Percentiles rank a stretch among this genome's conserved stretches.
phyloP scores from a whole-genome alignment of 2,888 invertebrate genomes.

The Metopia argyrocephala region DNA sequence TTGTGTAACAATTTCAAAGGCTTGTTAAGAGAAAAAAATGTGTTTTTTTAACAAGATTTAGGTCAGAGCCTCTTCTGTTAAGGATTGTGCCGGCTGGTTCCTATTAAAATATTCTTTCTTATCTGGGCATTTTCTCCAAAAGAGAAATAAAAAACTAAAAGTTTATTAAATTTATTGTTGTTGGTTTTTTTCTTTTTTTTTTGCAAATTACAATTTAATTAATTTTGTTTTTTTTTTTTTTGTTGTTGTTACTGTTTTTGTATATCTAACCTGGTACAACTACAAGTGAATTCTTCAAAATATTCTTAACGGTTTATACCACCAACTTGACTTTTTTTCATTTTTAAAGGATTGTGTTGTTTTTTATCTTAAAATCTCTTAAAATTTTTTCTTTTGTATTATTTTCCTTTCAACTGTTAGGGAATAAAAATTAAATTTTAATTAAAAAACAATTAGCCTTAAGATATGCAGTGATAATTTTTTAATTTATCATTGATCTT shows the following conservation, averaged over 20 bases:
- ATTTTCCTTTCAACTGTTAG: conserved; percentile 2
- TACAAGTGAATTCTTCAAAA: neutral
- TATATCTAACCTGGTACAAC: no score
- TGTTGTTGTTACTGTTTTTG: no score
- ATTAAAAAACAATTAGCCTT: conserved; percentile 48
- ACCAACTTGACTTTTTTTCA: neutral
- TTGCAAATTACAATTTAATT: conserved; percentile 51
- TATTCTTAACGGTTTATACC: conserved; percentile 18
- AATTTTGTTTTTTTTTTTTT: conserved; percentile 19
- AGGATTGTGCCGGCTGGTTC: neutral
- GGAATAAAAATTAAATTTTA: conserved; percentile 37
- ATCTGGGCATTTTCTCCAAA: neutral
- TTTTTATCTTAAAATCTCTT: neutral
- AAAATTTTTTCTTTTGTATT: neutral
- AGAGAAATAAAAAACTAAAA: neutral
- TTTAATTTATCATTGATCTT: conserved; percentile 33
- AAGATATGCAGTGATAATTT: conserved; percentile 51
- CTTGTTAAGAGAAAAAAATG: neutral
- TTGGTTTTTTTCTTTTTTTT: no score
- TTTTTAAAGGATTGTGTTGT: neutral
- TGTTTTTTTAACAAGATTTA: conserved; percentile 19
- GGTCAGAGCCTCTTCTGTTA: conserved; percentile 34
- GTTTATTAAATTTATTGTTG: conserved; percentile 44
- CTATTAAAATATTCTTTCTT: conserved; percentile 41
- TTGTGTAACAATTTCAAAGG: no score